Percentiles rank a stretch among this genome's conserved stretches.
Evolutionary conservation across 2,113 vertebrate genomes (phyloP).

Genomic region (Sterna hirundo): DNA sequence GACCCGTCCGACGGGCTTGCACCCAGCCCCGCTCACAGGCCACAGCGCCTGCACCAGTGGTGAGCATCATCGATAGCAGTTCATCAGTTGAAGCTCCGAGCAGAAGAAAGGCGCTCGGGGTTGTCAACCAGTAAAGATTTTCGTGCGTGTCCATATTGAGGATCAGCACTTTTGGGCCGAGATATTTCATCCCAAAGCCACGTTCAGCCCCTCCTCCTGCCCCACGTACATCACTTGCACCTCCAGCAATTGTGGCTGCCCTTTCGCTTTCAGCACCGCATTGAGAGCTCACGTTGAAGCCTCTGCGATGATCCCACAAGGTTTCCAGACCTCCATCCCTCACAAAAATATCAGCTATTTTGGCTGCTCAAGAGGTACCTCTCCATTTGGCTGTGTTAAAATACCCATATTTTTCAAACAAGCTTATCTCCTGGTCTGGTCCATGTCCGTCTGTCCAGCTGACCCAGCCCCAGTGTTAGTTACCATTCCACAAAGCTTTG

Average conservation of each 20-base stretch:
- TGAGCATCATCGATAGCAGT: accelerated
- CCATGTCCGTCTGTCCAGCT: background rate
- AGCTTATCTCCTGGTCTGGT: background rate
- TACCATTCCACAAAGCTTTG: background rate
- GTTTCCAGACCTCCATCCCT: background rate
- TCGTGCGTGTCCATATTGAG: accelerated
- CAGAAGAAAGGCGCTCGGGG: background rate
- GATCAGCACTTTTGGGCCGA: background rate
- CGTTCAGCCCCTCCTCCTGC: background rate
- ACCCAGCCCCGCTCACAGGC: background rate
- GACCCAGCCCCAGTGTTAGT: accelerated
- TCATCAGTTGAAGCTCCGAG: background rate
- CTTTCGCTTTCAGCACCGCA: background rate
- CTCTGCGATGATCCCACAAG: background rate
- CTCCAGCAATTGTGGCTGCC: background rate
- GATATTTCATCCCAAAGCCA: background rate
- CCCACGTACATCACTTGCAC: background rate
- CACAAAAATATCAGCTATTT: accelerated
- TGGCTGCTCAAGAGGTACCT: background rate
- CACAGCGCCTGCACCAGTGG: background rate
- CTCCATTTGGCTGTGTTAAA: background rate
- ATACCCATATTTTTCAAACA: background rate
- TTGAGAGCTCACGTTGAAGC: accelerated
- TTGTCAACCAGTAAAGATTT: accelerated
- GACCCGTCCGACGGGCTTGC: background rate